Evolutionary conservation across 1,140 invertebrate genomes (phyloP), one percentile per base, ranked within the genome.

Genomic region (Neoseiulus cucumeris): DNA sequence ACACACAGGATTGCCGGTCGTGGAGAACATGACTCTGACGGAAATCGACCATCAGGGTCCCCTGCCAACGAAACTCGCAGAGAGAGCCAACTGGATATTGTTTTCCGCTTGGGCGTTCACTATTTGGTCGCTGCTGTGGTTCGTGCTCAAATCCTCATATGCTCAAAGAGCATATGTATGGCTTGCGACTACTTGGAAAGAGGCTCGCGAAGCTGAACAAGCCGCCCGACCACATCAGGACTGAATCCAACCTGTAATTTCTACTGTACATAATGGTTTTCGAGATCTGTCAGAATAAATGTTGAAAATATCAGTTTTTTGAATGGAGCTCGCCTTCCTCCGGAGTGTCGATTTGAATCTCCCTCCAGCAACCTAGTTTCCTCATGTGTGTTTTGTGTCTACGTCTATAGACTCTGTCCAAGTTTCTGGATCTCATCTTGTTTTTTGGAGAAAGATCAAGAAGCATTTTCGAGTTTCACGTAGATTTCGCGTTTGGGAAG

Each of bases 1-100:
- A 64, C 81, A 85, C 67, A 94, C 91, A 45, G 80, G 81, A 80
- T 72, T 70, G 67, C 64, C 30, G 64, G 5, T 30, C 41, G 20
- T 41, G 29, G 5, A n/a, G 22, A 44, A 68, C 33, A 59, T 59
- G 51, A 59, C 51, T 14, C 51, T 59, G 51, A 17, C 33, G 4
- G 25, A 25, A 5, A 2, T 59, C 22, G 51, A 59, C 22, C 22
- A 25, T 14, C 25, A 18, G 14, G 51, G 51, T 14, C 51, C 51
- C 12, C 51, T 59, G 14, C 51, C 51, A 20, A 29, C 25, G 17
- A 33, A 59, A 9, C 14, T 59, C 17, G 51, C 22, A 14, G 51
- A 59, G 33, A 1, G 51, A 25, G 25, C 51, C 22, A 25, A 59
- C 22, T 59, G 22, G 14, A 25, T 59, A 29, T 9, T 59, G 17